Evolutionary conservation across 2,797 vertebrate species (phyloP).

Genomic region (Eulemur mongoz): DNA sequence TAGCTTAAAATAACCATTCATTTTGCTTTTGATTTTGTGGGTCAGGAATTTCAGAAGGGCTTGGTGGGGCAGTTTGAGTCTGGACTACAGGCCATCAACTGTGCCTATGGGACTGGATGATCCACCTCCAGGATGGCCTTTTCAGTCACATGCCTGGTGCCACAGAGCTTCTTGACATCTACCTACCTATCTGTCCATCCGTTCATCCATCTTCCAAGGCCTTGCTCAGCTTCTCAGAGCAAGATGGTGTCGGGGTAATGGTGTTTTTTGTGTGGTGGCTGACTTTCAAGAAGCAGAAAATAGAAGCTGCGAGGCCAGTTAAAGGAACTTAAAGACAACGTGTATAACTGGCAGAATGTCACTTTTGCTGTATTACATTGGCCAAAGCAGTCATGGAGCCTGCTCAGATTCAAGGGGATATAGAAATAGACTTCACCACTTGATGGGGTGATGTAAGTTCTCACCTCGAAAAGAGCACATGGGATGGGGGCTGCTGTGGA

Average conservation of each 20-base stretch:
- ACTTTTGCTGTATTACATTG: background rate
- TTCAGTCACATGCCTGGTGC: background rate
- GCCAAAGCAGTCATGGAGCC: background rate
- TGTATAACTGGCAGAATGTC: background rate
- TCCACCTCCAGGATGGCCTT: background rate
- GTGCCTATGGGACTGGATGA: too few relatives aligned
- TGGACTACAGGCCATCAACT: background rate
- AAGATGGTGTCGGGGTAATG: background rate
- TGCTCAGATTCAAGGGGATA: background rate
- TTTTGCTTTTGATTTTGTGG: background rate
- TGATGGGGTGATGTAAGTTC: background rate
- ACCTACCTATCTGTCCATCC: background rate
- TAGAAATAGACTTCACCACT: background rate
- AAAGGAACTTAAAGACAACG: background rate
- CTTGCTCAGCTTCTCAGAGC: background rate
- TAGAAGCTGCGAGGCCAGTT: background rate
- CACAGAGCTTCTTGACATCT: background rate
- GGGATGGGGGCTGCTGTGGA: background rate
- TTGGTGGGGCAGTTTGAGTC: background rate
- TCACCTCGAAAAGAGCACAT: background rate
- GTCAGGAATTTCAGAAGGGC: background rate
- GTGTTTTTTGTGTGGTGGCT: background rate
- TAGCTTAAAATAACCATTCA: background rate
- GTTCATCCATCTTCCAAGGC: background rate
- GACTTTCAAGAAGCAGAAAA: background rate